These are phyloP conservation scores for Ptyas mucosa DNA, from an alignment of 2,113 vertebrate genomes.

Conservation along the genomic window DNA sequence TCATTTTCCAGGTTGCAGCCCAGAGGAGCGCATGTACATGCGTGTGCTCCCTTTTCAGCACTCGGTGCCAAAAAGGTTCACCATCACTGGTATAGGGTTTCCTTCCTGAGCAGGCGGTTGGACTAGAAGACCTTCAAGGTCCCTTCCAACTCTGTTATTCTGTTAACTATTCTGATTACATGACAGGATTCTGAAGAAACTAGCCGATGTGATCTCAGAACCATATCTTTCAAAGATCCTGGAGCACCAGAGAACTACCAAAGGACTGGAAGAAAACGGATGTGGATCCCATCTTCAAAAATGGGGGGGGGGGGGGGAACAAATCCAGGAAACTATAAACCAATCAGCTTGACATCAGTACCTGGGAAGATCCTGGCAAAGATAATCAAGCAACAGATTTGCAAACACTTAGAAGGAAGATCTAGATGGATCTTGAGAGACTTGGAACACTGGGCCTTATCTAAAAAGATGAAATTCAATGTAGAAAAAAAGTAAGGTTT, in stretches of 20 bases:
- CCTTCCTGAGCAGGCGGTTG: too few relatives aligned
- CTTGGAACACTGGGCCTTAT: background rate
- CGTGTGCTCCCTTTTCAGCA: too few relatives aligned
- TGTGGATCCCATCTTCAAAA: background rate
- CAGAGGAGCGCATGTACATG: too few relatives aligned
- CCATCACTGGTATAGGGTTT: too few relatives aligned
- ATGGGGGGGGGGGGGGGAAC: background rate
- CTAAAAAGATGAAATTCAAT: background rate
- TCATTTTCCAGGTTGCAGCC: too few relatives aligned
- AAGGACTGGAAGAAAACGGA: background rate
- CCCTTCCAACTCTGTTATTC: too few relatives aligned
- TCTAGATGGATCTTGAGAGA: background rate
- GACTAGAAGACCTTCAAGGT: too few relatives aligned
- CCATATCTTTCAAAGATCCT: background rate
- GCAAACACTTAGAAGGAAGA: background rate
- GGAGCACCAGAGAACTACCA: background rate
- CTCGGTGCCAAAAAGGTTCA: too few relatives aligned
- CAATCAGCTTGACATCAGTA: background rate
- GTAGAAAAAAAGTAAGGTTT: background rate
- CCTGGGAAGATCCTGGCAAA: background rate
- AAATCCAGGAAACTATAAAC: background rate
- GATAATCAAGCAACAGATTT: background rate
- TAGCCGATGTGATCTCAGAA: background rate
- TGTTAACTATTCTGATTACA: background rate
- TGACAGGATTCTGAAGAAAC: background rate